Percentiles rank a stretch among this genome's conserved stretches.
Evolutionary conservation across 2,797 vertebrate genomes (phyloP).

Genomic region (Balearica regulorum): DNA sequence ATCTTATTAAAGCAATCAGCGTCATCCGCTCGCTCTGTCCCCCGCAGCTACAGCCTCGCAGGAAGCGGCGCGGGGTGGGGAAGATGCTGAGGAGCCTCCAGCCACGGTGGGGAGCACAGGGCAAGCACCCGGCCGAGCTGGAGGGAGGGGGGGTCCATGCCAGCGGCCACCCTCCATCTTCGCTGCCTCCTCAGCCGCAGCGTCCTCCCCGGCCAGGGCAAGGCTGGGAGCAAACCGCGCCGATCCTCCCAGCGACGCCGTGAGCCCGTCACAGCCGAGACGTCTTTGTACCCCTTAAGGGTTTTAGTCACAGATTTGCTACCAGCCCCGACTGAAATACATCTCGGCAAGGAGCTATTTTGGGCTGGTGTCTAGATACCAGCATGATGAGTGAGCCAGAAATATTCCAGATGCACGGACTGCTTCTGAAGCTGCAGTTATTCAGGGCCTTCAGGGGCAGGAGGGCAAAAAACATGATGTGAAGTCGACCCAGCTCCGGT

Average conservation of each 20-base stretch:
- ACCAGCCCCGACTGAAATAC: neutral
- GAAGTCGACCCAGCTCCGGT: neutral
- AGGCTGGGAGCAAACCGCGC: neutral
- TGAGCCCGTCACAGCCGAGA: rapidly evolving
- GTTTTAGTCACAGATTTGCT: neutral
- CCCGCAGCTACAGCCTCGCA: rapidly evolving
- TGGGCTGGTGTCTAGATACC: neutral
- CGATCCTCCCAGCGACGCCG: rapidly evolving
- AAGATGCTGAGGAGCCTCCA: neutral
- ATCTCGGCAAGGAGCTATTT: neutral
- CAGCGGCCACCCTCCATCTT: neutral
- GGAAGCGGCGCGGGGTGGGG: rapidly evolving
- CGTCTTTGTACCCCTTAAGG: rapidly evolving
- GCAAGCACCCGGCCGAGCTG: rapidly evolving
- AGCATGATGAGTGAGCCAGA: neutral
- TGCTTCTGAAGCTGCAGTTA: neutral
- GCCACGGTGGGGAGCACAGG: rapidly evolving
- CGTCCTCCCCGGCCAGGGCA: neutral
- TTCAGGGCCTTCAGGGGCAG: neutral
- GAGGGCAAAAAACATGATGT: neutral
- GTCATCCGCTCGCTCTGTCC: rapidly evolving
- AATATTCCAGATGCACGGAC: neutral
- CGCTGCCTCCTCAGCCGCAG: neutral
- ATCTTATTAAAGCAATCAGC: neutral
- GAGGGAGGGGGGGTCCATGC: neutral